phyloP scores from a whole-genome alignment of 2,888 invertebrate species.

The Corythucha ciliata region DNA sequence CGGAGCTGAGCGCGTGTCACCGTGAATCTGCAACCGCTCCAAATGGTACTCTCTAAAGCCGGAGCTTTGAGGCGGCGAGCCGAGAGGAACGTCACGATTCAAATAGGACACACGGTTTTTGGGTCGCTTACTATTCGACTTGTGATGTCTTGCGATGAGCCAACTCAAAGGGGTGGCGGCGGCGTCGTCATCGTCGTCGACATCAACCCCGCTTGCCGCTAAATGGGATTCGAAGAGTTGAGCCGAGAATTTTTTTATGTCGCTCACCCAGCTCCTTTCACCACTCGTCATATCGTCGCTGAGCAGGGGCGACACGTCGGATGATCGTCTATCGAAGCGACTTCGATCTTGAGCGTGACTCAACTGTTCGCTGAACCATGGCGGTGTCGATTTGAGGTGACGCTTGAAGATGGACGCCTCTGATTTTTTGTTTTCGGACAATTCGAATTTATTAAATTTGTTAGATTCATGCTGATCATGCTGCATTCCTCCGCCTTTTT shows the following conservation, averaged over 20 bases:
- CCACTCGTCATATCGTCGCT: slow-evolving; percentile 30
- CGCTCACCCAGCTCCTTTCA: slow-evolving; percentile 54
- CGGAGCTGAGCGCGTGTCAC: no score
- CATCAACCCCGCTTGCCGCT: no score
- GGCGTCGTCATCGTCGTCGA: no score
- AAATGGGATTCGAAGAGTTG: slow-evolving; percentile 30
- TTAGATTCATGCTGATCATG: not conserved
- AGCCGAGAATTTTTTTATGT: slow-evolving; percentile 69
- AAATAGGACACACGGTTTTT: no score
- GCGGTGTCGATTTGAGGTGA: slow-evolving; percentile 25
- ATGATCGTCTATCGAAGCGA: slow-evolving; percentile 61
- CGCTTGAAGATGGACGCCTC: slow-evolving; percentile 23
- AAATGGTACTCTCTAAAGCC: no score
- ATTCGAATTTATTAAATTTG: slow-evolving; percentile 4
- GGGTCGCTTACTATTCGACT: no score
- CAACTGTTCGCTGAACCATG: slow-evolving; percentile 29
- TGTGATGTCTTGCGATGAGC: no score
- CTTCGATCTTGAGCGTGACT: slow-evolving; percentile 5
- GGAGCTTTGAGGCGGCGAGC: no score
- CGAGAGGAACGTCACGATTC: slow-evolving; percentile 16
- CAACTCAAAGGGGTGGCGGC: no score
- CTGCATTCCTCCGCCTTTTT: not conserved
- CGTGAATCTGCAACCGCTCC: no score
- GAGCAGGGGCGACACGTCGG: slow-evolving; percentile 63
- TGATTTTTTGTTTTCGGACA: slow-evolving; percentile 16